A percentile compares a stretch with the other conserved stretches of the same genome.
phyloP scores from a whole-genome alignment of 2,888 invertebrate species.

The Caenorhabditis zanzibari region DNA sequence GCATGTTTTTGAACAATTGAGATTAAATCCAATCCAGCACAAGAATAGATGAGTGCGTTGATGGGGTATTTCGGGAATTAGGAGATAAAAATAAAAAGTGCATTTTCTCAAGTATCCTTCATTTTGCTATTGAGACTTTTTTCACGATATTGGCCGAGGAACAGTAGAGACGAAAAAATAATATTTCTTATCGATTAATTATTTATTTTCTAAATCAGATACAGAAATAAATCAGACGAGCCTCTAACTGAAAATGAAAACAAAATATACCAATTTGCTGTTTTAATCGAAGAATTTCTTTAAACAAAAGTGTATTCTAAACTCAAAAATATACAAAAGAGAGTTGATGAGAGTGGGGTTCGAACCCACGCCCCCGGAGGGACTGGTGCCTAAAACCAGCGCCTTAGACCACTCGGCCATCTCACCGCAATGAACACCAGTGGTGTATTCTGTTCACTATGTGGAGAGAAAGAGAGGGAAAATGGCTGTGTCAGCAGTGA shows the following conservation, averaged over 20 bases:
- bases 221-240: no score
- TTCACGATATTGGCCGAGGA: no score
- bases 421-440: constrained; percentile 46
- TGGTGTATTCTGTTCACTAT: neutral
- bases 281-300: no score
- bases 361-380: constrained; percentile 85
- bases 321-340: constrained; percentile 40
- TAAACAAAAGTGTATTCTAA: neutral
- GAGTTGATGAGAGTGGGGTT: constrained; percentile 76
- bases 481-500: neutral
- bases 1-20: neutral
- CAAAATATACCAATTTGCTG: no score
- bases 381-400: constrained; percentile 94
- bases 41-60: no score
- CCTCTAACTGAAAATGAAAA: no score
- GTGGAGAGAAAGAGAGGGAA: neutral
- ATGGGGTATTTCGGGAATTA: neutral
- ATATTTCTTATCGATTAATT: no score
- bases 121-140: no score
- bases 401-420: constrained; percentile 93
- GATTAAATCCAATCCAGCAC: neutral
- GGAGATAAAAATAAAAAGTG: neutral
- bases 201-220: no score
- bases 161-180: no score
- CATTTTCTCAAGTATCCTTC: no score